Evolutionary conservation across 1,140 invertebrate species (phyloP).

Genomic region (Nixonia krombeini): DNA sequence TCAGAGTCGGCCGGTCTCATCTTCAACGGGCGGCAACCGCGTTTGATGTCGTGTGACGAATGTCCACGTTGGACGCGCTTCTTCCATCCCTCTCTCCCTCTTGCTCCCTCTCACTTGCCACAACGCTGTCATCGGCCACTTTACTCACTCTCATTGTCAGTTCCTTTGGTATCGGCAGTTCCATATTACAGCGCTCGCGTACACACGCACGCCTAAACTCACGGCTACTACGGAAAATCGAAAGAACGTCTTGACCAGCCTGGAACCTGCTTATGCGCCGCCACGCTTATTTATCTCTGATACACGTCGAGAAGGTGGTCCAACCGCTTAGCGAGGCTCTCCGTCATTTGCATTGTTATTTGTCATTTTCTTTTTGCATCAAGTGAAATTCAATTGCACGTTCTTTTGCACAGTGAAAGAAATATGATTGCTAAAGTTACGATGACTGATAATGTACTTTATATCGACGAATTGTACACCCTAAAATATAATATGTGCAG

Average conservation of each 20-base stretch:
- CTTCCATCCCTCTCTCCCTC: constrained; percentile 40
- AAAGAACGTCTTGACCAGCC: constrained; percentile 30
- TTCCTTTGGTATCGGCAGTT: constrained; percentile 41
- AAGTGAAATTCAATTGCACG: too few species aligned
- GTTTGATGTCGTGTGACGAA: constrained; percentile 71
- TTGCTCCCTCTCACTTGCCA: constrained; percentile 10
- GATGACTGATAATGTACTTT: too few species aligned
- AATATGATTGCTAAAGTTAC: too few species aligned
- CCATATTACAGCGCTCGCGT: constrained; percentile 33
- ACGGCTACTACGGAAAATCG: constrained; percentile 42
- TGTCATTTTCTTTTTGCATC: too few species aligned
- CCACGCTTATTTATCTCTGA: constrained; percentile 46
- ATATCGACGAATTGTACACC: too few species aligned
- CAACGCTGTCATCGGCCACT: constrained; percentile 11
- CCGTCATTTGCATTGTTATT: too few species aligned
- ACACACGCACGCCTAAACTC: constrained; percentile 31
- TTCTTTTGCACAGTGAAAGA: too few species aligned
- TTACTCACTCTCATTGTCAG: constrained; percentile 36
- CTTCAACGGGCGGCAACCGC: constrained; percentile 63
- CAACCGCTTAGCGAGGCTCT: too few species aligned
- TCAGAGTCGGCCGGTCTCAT: constrained; percentile 65
- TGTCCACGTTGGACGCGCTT: constrained; percentile 63
- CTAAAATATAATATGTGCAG: too few species aligned
- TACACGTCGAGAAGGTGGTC: constrained; percentile 24
- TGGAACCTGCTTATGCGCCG: too few species aligned